phyloP scores from a whole-genome alignment of 2,888 invertebrate species.

The Diogma glabrata region DNA sequence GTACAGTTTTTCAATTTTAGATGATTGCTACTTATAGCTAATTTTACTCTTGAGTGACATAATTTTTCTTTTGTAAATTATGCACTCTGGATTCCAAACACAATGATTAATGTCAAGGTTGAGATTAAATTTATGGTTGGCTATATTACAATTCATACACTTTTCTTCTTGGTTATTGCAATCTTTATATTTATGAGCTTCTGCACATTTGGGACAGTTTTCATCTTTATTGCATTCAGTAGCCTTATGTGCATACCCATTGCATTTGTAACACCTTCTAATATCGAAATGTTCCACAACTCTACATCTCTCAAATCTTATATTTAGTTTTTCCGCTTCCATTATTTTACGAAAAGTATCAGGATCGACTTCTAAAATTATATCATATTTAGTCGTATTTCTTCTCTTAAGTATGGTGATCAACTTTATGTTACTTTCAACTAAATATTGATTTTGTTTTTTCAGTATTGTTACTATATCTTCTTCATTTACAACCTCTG shows the following conservation, averaged over 20 bases:
- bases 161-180: not conserved
- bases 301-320: not conserved
- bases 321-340: not conserved
- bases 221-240: not conserved
- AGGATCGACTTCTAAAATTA: not conserved
- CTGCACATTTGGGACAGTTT: not conserved
- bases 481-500: not conserved
- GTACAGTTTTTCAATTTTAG: not conserved
- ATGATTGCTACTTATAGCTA: not conserved
- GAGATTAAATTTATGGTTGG: no score
- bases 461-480: not conserved
- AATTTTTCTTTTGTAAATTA: no score
- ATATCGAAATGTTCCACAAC: not conserved
- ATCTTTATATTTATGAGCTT: not conserved
- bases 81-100: no score
- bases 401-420: no score
- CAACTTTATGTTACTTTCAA: no score
- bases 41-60: no score
- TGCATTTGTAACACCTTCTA: not conserved
- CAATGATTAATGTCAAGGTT: no score
- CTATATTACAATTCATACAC: no score
- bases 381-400: not conserved
- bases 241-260: no score
- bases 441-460: not conserved
- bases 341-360: not conserved